Conservation (phyloP, 2,888 invertebrate species). For the Graphium colonna region DNA sequence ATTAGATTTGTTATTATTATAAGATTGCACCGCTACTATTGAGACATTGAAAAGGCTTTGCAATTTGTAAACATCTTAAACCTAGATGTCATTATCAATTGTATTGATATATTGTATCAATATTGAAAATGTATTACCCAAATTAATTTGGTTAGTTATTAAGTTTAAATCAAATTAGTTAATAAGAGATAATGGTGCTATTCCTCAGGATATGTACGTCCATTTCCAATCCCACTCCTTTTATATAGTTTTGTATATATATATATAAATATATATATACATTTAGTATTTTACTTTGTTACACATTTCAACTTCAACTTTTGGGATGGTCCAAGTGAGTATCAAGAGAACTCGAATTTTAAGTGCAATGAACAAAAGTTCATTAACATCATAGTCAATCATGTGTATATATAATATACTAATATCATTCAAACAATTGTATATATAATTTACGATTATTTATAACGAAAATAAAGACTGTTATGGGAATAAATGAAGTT, state of each 20-base stretch:
- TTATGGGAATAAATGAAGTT: slow-evolving; percentile 55
- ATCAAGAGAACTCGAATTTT: slow-evolving; percentile 17
- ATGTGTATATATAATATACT: slow-evolving; percentile 34
- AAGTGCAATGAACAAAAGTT: slow-evolving; percentile 6
- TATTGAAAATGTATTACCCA: slow-evolving; percentile 12
- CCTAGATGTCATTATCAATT: background rate
- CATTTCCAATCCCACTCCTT: slow-evolving; percentile 8
- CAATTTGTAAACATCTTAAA: background rate
- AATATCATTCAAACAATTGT: slow-evolving; percentile 31
- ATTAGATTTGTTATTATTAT: no score
- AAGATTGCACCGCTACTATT: no score
- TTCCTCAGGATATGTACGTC: background rate
- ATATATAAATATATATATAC: background rate
- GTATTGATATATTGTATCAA: slow-evolving; percentile 8
- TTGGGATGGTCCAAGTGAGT: background rate
- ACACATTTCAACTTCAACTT: background rate
- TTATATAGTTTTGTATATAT: background rate
- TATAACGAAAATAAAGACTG: slow-evolving; percentile 72
- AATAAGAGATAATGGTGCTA: slow-evolving; percentile 7
- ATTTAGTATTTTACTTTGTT: background rate
- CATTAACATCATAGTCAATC: slow-evolving; percentile 16
- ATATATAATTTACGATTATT: slow-evolving; percentile 36
- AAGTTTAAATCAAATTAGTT: background rate
- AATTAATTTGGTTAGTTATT: slow-evolving; percentile 7
- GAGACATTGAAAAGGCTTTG: no score